These are phyloP conservation scores for Corynorhinus townsendii DNA, from an alignment of 2,113 vertebrate species.

Conservation along the genomic window DNA sequence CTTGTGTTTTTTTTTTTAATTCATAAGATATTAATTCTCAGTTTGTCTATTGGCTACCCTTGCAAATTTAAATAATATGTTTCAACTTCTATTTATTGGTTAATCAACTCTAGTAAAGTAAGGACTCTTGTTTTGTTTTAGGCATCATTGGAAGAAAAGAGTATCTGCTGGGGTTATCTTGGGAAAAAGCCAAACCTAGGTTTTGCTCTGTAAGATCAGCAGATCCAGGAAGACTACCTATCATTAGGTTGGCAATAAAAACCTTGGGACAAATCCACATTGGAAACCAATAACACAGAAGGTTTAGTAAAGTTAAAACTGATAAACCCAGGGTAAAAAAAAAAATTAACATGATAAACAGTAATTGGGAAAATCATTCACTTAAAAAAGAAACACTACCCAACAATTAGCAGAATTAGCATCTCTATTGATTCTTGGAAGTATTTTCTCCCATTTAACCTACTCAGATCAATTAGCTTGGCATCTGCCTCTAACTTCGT, in stretches of 20 bases:
- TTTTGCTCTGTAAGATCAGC: neutral
- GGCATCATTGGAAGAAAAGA: neutral
- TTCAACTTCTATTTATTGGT: neutral
- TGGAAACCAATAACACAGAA: slow-evolving; percentile 32
- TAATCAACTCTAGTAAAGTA: neutral
- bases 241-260: neutral
- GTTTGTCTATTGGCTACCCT: neutral
- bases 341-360: slow-evolving; percentile 64
- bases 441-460: slow-evolving; percentile 80
- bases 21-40: neutral
- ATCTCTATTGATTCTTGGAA: slow-evolving; percentile 81
- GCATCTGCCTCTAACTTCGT: slow-evolving; percentile 82
- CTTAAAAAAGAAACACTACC: slow-evolving; percentile 74
- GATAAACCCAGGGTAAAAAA: slow-evolving; percentile 38
- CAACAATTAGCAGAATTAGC: slow-evolving; percentile 74
- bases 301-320: slow-evolving; percentile 58
- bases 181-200: neutral
- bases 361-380: slow-evolving; percentile 65
- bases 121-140: neutral
- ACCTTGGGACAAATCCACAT: neutral
- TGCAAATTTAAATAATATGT: neutral
- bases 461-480: slow-evolving; percentile 79
- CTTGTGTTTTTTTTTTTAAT: neutral
- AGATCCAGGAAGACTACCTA: neutral
- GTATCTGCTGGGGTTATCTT: neutral